A percentile compares a stretch with the other conserved stretches of the same genome.
These are phyloP conservation scores for Tenebrosternarchus preto DNA, from an alignment of 2,113 vertebrate genomes.

Conservation along the genomic window DNA sequence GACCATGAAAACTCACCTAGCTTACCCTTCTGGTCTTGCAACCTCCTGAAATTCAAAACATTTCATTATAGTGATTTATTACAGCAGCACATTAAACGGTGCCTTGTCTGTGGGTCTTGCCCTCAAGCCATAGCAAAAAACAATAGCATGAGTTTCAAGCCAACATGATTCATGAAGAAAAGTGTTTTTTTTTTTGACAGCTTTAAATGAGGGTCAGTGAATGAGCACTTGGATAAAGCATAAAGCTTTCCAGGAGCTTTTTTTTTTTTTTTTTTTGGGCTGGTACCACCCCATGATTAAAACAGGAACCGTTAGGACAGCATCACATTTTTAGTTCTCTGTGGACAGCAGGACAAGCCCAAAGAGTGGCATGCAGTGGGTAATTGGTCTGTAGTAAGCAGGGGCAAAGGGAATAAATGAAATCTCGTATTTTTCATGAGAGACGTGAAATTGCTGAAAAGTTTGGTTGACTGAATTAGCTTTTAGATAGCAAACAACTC, in stretches of 20 bases:
- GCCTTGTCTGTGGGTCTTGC: too few species aligned
- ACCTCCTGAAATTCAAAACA: too few species aligned
- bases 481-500: slow-evolving; percentile 17
- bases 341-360: not conserved
- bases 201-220: slow-evolving; percentile 3
- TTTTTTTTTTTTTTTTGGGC: not conserved
- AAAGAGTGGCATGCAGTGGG: not conserved
- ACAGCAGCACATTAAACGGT: not conserved
- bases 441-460: not conserved
- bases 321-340: not conserved
- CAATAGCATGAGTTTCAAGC: too few species aligned
- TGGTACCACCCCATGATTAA: not conserved
- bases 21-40: too few species aligned
- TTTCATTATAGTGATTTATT: not conserved
- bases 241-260: not conserved
- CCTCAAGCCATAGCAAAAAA: too few species aligned
- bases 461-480: slow-evolving; percentile 19
- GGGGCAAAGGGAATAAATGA: not conserved
- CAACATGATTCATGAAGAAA: too few species aligned
- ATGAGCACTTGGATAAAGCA: not conserved
- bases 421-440: not conserved
- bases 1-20: not conserved
- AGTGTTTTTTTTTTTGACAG: too few species aligned
- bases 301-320: not conserved
- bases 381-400: not conserved